Evolutionary conservation across 2,797 vertebrate species (phyloP), one percentile per base, ranked within the genome.

Genomic region (Mus caroli): DNA sequence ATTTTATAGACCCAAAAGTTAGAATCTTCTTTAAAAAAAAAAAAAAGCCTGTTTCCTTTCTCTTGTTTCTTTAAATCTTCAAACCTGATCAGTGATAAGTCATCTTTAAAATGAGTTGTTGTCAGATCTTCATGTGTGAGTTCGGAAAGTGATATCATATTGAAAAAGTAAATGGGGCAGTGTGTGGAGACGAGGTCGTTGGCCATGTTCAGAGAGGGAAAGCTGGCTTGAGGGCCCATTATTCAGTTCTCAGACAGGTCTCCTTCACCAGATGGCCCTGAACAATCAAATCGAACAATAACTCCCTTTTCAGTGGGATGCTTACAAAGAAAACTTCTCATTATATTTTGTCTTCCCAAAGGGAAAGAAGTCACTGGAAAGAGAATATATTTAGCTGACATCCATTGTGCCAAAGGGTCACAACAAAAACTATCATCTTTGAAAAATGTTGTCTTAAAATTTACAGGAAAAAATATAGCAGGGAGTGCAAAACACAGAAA

Each of bases 301-400:
- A 62, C 64, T 96, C 50, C 6, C 22, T 62, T 94, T 96, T 96
- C 73, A 91, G 96, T 71, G 94, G 26, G 20, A 58, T 91, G 62
- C 88, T 90, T 67, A 92, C 40, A n/a, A 94, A 77, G 12, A 34
- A 96, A 78, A 93, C 71, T 92, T 92, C 37, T 71, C 75, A 88
- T 95, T 93, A 69, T 58, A 77, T 80, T 83, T 94, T 95, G 69
- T 64, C 54, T 71, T 11, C 24, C 5, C 7, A 46, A 19, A 50
- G 46, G 14, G 60, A 75, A 94, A 95, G 13, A 67, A 62, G 19
- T 92, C 31, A 69, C 34, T 31, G 1, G 56, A 92, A 89, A 73
- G 85, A 83, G 24, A 69, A 17, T 76, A 28, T 71, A 60, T 92
- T 96, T 43, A 77, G 10, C 24, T 37, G 17, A 34, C 92, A 62